Evolutionary conservation across 2,797 vertebrate genomes (phyloP).

Genomic region (Ispidina picta): DNA sequence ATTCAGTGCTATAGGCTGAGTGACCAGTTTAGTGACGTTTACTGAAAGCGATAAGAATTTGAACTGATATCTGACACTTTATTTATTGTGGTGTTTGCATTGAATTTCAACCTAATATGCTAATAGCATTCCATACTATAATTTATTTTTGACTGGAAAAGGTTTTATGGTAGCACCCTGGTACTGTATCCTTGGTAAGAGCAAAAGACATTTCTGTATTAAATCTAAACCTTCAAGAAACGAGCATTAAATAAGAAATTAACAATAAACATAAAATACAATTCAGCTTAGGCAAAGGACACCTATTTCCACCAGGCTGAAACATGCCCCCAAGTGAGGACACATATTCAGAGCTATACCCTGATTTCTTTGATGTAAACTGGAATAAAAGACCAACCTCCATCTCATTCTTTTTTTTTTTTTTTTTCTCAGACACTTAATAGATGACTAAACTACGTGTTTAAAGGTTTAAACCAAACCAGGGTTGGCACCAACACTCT

Average conservation of each 20-base stretch:
- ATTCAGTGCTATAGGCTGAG: neutral
- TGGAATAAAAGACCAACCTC: neutral
- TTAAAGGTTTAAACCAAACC: neutral
- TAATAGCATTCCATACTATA: neutral
- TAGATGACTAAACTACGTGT: neutral
- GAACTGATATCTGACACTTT: neutral
- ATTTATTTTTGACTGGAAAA: neutral
- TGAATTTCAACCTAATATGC: neutral
- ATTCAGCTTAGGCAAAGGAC: neutral
- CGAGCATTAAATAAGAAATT: neutral
- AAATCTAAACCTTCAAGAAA: neutral
- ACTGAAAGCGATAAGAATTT: neutral
- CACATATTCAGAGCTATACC: neutral
- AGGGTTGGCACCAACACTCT: neutral
- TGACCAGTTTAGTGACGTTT: neutral
- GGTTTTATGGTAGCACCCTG: neutral
- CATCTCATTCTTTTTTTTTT: neutral
- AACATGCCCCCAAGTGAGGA: neutral
- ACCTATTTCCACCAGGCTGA: too few relatives aligned
- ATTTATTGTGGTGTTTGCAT: neutral
- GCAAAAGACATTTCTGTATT: neutral
- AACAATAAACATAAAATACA: neutral
- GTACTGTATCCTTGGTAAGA: neutral
- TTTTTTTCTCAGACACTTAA: neutral
- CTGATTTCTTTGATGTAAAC: neutral